A percentile compares a stretch with the other conserved stretches of the same genome.
Evolutionary conservation across 2,113 vertebrate genomes (phyloP).

Genomic region (Glaucidium brasilianum): DNA sequence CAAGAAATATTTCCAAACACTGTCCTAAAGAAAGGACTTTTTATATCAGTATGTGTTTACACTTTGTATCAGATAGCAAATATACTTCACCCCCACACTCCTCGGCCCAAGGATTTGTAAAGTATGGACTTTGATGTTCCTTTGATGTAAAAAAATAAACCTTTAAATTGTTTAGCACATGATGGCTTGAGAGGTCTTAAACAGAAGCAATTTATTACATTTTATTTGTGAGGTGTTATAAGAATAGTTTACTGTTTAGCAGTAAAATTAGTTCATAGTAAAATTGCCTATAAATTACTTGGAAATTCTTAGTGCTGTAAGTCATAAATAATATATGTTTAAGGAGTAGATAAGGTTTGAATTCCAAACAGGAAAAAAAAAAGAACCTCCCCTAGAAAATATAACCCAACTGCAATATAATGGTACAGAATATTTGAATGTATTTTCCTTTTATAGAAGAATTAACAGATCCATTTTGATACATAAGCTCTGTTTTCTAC

Average conservation of each 20-base stretch:
- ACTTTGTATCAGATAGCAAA: neutral
- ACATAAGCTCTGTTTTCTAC: neutral
- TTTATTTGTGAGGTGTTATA: neutral
- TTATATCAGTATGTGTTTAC: neutral
- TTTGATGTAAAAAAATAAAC: neutral
- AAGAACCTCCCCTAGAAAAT: neutral
- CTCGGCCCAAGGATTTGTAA: neutral
- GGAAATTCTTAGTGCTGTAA: neutral
- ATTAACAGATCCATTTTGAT: neutral
- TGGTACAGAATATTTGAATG: neutral
- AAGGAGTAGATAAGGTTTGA: neutral
- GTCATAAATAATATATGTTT: neutral
- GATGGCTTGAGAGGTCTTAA: neutral
- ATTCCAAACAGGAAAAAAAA: neutral
- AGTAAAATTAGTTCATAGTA: neutral
- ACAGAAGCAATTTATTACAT: neutral
- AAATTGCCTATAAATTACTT: neutral
- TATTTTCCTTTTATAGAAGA: neutral
- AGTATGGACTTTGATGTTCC: neutral
- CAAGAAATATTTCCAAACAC: neutral
- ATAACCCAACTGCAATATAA: neutral
- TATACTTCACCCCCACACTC: no score
- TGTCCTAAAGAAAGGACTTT: neutral
- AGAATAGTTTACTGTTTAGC: neutral
- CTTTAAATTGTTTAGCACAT: neutral